Conservation (phyloP, 2,888 invertebrate species). For the Cheilosia variabilis region DNA sequence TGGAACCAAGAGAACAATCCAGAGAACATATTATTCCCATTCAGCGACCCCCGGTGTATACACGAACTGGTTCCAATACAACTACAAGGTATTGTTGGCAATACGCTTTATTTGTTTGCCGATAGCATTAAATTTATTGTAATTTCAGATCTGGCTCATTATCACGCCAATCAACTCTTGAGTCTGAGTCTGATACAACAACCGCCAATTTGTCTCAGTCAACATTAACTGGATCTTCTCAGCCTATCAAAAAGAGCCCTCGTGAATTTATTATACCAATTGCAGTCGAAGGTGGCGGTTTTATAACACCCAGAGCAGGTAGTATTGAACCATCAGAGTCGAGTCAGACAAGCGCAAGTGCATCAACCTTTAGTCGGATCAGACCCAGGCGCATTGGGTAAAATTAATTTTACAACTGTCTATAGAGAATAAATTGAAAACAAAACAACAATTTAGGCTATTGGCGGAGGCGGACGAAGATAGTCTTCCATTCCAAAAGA, state of each 20-base stretch:
- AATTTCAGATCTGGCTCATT: slow-evolving; percentile 80
- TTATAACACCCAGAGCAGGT: slow-evolving; percentile 86
- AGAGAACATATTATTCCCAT: slow-evolving; percentile 89
- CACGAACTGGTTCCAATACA: slow-evolving; percentile 81
- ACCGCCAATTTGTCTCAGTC: slow-evolving; percentile 85
- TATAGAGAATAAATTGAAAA: neutral
- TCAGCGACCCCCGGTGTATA: slow-evolving; percentile 83
- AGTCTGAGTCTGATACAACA: slow-evolving; percentile 88
- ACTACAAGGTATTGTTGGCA: slow-evolving; percentile 79
- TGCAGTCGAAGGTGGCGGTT: slow-evolving; percentile 95
- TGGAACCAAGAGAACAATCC: slow-evolving; percentile 84
- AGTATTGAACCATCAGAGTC: slow-evolving; percentile 91
- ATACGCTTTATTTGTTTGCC: neutral
- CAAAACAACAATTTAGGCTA: slow-evolving; percentile 83
- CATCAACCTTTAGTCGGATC: slow-evolving; percentile 84
- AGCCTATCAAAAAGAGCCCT: slow-evolving; percentile 94
- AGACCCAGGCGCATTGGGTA: slow-evolving; percentile 89
- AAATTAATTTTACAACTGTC: slow-evolving; percentile 61
- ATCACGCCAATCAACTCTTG: slow-evolving; percentile 87
- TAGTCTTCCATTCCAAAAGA: slow-evolving; percentile 86
- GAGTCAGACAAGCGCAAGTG: slow-evolving; percentile 85
- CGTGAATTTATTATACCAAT: slow-evolving; percentile 97
- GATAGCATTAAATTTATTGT: neutral
- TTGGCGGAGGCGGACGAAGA: slow-evolving; percentile 89
- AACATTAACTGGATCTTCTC: slow-evolving; percentile 84